phyloP scores from a whole-genome alignment of 2,888 invertebrate species.

The Hanleya hanleyi region DNA sequence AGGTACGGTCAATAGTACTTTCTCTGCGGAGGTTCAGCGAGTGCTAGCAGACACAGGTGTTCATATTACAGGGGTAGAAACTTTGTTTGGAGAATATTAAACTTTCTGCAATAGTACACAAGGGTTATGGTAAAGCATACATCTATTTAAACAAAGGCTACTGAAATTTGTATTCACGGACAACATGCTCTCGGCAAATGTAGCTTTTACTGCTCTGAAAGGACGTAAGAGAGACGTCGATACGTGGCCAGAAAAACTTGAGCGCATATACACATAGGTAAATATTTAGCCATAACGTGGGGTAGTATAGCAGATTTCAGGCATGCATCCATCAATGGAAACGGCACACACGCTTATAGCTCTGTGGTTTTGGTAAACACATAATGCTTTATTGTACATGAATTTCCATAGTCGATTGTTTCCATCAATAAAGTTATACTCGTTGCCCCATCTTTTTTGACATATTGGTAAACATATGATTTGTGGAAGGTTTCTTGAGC shows the following conservation, averaged over 20 bases:
- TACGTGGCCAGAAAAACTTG: neutral
- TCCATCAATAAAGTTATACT: neutral
- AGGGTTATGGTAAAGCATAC: neutral
- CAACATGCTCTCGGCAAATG: neutral
- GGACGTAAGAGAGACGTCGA: neutral
- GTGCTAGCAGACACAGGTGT: neutral
- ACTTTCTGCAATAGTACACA: neutral
- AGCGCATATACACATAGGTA: neutral
- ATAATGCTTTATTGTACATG: neutral
- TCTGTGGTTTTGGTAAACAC: slow-evolving; percentile 1
- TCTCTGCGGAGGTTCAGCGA: neutral
- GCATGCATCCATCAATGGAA: neutral
- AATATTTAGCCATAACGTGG: neutral
- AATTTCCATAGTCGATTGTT: neutral
- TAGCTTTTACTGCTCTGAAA: neutral
- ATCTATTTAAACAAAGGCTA: neutral
- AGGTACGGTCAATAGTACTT: neutral
- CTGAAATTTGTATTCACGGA: slow-evolving; percentile 3
- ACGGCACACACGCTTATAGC: neutral
- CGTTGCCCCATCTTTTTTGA: neutral
- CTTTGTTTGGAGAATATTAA: neutral
- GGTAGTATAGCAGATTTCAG: neutral
- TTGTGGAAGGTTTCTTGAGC: neutral
- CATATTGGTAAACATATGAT: neutral
- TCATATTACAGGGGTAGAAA: neutral